These are phyloP conservation scores for Argya squamiceps DNA, from an alignment of 2,797 vertebrate species.

Conservation along the genomic window DNA sequence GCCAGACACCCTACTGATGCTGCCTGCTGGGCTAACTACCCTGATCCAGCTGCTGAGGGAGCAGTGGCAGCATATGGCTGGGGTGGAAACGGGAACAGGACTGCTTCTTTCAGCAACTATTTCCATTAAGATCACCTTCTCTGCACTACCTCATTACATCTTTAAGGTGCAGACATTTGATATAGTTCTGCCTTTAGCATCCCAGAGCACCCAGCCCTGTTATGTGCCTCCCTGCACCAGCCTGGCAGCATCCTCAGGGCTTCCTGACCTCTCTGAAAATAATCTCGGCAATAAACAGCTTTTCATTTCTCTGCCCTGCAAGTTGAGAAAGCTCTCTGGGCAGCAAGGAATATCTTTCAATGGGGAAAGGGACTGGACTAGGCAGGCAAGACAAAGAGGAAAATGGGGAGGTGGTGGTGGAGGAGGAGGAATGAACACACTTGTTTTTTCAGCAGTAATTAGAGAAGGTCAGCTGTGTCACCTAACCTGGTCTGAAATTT, in stretches of 20 bases:
- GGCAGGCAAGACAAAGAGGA: neutral
- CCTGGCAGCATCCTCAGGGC: neutral
- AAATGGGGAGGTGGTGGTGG: neutral
- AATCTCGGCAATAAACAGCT: neutral
- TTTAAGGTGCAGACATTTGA: neutral
- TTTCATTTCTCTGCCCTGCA: neutral
- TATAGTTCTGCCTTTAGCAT: neutral
- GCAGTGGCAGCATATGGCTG: neutral
- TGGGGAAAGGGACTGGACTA: neutral
- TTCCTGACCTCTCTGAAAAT: neutral
- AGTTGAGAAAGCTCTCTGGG: neutral
- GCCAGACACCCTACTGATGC: neutral
- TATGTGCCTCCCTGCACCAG: neutral
- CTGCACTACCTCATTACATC: rapidly evolving
- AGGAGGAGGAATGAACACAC: neutral
- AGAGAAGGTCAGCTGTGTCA: neutral
- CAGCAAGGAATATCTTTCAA: neutral
- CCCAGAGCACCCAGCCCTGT: rapidly evolving
- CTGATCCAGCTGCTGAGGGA: neutral
- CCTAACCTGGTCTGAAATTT: neutral
- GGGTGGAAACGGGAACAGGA: neutral
- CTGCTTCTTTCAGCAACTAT: neutral
- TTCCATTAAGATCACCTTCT: neutral
- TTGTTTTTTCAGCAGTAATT: neutral
- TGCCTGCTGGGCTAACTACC: neutral